Evolutionary conservation across 2,888 invertebrate species (phyloP).

Genomic region (Azorinus chamasolen): DNA sequence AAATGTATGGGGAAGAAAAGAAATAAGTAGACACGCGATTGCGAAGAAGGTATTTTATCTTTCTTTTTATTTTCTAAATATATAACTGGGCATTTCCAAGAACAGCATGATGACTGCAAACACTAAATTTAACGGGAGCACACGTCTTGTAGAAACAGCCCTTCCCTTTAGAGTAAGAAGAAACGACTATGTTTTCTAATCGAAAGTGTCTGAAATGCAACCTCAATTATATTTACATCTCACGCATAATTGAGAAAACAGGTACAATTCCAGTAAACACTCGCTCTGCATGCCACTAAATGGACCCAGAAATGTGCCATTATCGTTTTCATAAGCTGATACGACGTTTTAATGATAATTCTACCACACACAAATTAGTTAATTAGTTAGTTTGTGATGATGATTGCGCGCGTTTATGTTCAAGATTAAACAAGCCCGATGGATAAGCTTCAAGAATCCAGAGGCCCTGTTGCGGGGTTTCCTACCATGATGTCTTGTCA

Average conservation of each 20-base stretch:
- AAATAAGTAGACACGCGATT: no score
- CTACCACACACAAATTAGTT: slow-evolving; percentile 54
- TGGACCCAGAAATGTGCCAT: slow-evolving; percentile 33
- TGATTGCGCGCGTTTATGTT: slow-evolving; percentile 34
- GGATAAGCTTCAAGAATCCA: slow-evolving; percentile 16
- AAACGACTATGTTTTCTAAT: no score
- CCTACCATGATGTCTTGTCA: no score
- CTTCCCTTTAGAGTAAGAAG: no score
- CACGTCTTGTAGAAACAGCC: no score
- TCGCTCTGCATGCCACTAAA: slow-evolving; percentile 6
- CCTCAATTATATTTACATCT: slow-evolving; percentile 3
- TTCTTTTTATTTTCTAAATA: no score
- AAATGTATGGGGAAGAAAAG: no score
- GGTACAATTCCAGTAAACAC: background rate
- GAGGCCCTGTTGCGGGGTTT: slow-evolving; percentile 19
- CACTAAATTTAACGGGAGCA: no score
- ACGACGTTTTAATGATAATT: slow-evolving; percentile 57
- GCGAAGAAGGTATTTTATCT: no score
- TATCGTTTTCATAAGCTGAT: slow-evolving; percentile 56
- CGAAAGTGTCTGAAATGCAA: background rate
- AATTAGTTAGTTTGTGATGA: slow-evolving; percentile 53
- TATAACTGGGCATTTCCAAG: no score
- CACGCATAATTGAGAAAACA: background rate
- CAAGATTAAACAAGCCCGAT: slow-evolving; percentile 19
- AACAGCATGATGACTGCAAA: no score